Evolutionary conservation across 2,113 vertebrate genomes (phyloP).

Genomic region (Mohoua ochrocephala): DNA sequence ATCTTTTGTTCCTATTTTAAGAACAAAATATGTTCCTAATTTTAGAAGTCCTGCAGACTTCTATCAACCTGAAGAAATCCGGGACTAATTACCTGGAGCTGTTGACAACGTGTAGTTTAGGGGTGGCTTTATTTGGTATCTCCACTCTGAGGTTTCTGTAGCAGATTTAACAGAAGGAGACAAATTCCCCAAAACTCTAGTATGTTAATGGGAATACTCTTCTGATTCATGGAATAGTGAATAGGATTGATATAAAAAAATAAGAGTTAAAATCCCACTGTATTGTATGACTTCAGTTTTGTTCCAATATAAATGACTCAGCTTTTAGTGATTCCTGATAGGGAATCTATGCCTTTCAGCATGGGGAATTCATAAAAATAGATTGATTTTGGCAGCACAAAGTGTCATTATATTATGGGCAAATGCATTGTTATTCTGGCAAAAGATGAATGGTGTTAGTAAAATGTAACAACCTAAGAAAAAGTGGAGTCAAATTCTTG

Average conservation of each 20-base stretch:
- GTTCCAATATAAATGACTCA: neutral
- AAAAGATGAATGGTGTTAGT: neutral
- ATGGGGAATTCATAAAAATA: neutral
- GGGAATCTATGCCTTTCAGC: neutral
- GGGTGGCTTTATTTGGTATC: neutral
- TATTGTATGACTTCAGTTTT: neutral
- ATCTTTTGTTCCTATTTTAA: neutral
- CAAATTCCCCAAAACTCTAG: neutral
- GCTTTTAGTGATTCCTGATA: neutral
- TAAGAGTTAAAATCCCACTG: neutral
- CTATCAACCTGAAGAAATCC: neutral
- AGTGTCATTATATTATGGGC: neutral
- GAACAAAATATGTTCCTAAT: too few relatives aligned
- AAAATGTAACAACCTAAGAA: neutral
- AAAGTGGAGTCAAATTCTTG: neutral
- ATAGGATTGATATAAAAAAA: neutral
- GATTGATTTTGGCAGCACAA: neutral
- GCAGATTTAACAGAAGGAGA: neutral
- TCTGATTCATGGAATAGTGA: neutral
- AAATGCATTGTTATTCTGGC: neutral
- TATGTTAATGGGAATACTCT: neutral
- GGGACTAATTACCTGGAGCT: neutral
- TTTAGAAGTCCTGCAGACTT: neutral
- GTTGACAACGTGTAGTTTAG: neutral
- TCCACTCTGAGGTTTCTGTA: neutral